phyloP scores from a whole-genome alignment of 2,113 vertebrate species.

The Dascyllus trimaculatus region DNA sequence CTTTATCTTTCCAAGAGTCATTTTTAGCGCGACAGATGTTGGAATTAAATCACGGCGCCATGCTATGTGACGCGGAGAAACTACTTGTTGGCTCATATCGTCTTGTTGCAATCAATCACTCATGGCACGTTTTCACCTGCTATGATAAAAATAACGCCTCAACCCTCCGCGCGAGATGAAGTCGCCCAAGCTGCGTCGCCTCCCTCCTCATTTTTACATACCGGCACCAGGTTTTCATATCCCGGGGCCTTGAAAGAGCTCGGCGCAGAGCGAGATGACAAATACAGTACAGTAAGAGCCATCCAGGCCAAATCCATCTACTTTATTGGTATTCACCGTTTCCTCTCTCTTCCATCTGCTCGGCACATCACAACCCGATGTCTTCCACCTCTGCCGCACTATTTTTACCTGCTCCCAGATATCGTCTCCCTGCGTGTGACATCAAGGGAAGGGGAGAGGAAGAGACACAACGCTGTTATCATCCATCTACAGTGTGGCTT shows the following conservation, averaged over 20 bases:
- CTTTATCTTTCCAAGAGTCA: background rate
- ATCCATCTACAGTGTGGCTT: conserved; percentile 52
- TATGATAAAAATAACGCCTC: conserved; percentile 39
- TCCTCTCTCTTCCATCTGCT: conserved; percentile 78
- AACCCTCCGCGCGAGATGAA: conserved; percentile 21
- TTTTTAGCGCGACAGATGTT: background rate
- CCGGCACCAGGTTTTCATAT: conserved; percentile 56
- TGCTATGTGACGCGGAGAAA: background rate
- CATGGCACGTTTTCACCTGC: conserved; percentile 10
- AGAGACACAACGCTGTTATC: conserved; percentile 32
- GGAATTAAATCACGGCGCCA: background rate
- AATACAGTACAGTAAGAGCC: conserved; percentile 48
- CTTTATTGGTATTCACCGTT: conserved; percentile 78
- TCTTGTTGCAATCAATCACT: conserved; percentile 14
- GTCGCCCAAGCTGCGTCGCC: conserved; percentile 31
- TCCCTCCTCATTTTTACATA: conserved; percentile 35
- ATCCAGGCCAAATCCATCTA: conserved; percentile 57
- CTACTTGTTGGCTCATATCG: background rate
- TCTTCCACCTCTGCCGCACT: conserved; percentile 71
- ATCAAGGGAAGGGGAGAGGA: conserved; percentile 53
- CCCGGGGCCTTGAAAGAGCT: conserved; percentile 22
- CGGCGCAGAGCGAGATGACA: conserved; percentile 48
- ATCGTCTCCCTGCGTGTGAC: conserved; percentile 74
- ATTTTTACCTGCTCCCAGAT: conserved; percentile 82
- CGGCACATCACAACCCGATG: conserved; percentile 71